Conservation (phyloP, 1,140 invertebrate genomes). For the Listronotus bonariensis region DNA sequence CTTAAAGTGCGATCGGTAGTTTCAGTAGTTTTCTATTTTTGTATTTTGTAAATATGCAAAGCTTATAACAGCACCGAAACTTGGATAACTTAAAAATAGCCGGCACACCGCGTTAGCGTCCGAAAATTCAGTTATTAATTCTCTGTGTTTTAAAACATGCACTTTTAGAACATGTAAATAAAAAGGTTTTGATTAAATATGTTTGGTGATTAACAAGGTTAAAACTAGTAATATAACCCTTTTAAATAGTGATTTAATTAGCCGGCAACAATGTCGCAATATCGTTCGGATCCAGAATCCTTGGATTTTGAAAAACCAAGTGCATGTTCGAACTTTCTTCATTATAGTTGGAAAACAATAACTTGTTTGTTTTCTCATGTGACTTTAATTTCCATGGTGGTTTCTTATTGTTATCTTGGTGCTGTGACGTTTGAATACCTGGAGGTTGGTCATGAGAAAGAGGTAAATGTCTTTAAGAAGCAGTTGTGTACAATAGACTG, state of each 20-base stretch:
- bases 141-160: too few relatives aligned
- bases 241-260: too few relatives aligned
- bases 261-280: constrained; percentile 38
- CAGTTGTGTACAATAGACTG: too few relatives aligned
- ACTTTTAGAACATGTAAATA: too few relatives aligned
- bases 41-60: constrained; percentile 11
- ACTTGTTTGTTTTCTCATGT: constrained; percentile 88
- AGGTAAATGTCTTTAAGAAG: constrained; percentile 64
- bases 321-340: constrained; percentile 47
- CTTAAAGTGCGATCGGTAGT: background rate
- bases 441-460: constrained; percentile 74
- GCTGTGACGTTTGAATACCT: constrained; percentile 83
- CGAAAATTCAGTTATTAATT: background rate
- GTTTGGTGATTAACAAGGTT: too few relatives aligned
- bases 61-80: background rate
- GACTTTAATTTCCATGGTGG: constrained; percentile 82
- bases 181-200: too few relatives aligned
- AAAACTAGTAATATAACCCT: too few relatives aligned
- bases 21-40: constrained; percentile 25
- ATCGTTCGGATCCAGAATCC: constrained; percentile 49
- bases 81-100: background rate
- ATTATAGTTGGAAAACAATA: constrained; percentile 73
- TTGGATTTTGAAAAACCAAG: constrained; percentile 46
- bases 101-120: background rate
- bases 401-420: constrained; percentile 86